These are phyloP conservation scores for Coilia nasus DNA, from an alignment of 2,797 vertebrate genomes.

Conservation along the genomic window DNA sequence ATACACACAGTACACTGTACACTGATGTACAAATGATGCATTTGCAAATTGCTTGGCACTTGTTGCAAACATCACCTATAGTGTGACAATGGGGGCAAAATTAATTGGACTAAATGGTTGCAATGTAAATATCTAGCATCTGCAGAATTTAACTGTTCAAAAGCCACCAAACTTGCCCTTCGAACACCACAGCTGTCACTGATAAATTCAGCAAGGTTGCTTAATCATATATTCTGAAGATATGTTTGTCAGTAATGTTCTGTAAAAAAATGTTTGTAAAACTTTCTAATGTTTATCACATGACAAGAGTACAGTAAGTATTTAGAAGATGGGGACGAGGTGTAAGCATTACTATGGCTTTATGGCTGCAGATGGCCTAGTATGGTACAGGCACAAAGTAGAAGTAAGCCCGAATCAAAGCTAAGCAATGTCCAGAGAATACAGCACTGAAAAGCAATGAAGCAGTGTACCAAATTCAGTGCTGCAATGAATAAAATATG, in stretches of 20 bases:
- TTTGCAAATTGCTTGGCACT: background rate
- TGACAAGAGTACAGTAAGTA: no score
- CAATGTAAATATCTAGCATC: background rate
- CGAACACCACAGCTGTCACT: background rate
- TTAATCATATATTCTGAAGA: background rate
- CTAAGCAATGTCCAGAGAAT: background rate
- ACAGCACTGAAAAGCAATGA: background rate
- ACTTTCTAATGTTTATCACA: no score
- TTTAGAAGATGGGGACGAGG: no score
- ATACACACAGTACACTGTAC: background rate
- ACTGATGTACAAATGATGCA: background rate
- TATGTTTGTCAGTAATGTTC: background rate
- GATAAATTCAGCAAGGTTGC: background rate
- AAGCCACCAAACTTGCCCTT: background rate
- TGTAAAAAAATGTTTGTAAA: no score
- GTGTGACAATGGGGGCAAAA: background rate
- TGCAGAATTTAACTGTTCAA: background rate
- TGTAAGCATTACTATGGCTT: no score
- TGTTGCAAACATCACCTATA: background rate
- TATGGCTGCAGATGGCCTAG: no score
- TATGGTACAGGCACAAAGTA: no score
- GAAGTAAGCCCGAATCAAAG: no score
- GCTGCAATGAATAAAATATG: constrained; percentile 1
- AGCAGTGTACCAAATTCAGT: background rate
- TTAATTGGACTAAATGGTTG: no score